phyloP scores from a whole-genome alignment of 2,113 vertebrate species.

The Cariama cristata region DNA sequence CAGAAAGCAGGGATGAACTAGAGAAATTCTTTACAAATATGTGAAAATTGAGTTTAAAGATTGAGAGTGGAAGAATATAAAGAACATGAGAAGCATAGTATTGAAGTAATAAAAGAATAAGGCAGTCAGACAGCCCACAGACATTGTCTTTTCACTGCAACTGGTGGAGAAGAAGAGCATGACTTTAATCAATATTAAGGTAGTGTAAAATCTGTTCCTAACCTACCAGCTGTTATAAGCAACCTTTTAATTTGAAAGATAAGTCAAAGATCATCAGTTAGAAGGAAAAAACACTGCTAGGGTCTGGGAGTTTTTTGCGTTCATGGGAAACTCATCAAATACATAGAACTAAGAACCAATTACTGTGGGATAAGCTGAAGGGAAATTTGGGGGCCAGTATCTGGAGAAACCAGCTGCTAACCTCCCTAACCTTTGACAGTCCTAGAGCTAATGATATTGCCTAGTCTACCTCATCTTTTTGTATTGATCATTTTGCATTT shows the following conservation, averaged over 20 bases:
- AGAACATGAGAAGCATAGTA: not conserved
- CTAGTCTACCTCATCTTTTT: not conserved
- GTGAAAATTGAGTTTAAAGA: not conserved
- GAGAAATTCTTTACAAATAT: not conserved
- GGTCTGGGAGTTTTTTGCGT: not conserved
- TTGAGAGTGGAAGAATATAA: not conserved
- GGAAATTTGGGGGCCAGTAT: not conserved
- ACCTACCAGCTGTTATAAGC: not conserved
- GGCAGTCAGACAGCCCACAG: not conserved
- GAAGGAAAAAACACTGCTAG: not conserved
- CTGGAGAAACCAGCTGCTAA: not conserved
- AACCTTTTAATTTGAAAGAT: not conserved
- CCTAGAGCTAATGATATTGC: not conserved
- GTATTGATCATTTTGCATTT: not conserved
- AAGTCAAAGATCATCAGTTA: not conserved
- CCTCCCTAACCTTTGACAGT: not conserved
- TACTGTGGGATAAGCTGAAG: not conserved
- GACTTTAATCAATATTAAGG: not conserved
- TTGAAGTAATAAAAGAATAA: not conserved
- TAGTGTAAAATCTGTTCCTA: not conserved
- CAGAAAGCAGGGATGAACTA: not conserved
- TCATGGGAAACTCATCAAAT: not conserved
- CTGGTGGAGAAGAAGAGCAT: not conserved
- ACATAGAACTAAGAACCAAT: not conserved
- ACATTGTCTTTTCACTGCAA: not conserved